Evolutionary conservation across 2,888 invertebrate species (phyloP), one percentile per base, ranked within the genome.

Genomic region (Scrobipalpa costella): DNA sequence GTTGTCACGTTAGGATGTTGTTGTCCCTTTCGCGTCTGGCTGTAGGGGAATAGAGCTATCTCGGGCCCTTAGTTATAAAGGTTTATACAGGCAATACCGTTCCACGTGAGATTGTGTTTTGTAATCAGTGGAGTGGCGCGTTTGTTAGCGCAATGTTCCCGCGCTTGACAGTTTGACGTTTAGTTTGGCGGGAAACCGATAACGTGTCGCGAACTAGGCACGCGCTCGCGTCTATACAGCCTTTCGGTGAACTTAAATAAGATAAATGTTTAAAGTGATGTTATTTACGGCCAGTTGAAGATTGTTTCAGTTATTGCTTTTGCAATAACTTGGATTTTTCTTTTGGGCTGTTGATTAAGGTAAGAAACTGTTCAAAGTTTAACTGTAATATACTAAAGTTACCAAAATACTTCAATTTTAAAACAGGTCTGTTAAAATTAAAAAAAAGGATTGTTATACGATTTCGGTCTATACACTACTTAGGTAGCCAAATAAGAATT

Each of bases 41-140:
- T 75, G 68, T 71, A 70, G 73, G 70, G 75, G 72, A 71, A 78
- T 84, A 83, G 79, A 80, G 83, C 78, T 78, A 78, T 87, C 83
- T 85, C 83, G 76, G 73, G 84, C 86, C 83, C 86, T 86, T 84
- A 87, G 78, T 81, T 87, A 86, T 87, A 85, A 85, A 86, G 84
- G 82, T 87, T 84, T 85, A 84, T 79, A 73, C 73, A 70, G 76
- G 61, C 61, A 61, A 52, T 79, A 79, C 79, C 82, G 86, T 83
- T 85, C 88, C 90, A 91, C 90, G 90, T 91, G 90, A 90, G 87
- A 84, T 80, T 82, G 80, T 84, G 81, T 89, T 88, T 89, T 86
- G 90, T 89, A 88, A 88, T 91, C 90, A 91, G 90, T 91, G 84
- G 84, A 88, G 88, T 86, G 88, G 80, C 84, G 89, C 84, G 88